Evolutionary conservation across 2,888 invertebrate species (phyloP).

Genomic region (Mesochorus sp.): DNA sequence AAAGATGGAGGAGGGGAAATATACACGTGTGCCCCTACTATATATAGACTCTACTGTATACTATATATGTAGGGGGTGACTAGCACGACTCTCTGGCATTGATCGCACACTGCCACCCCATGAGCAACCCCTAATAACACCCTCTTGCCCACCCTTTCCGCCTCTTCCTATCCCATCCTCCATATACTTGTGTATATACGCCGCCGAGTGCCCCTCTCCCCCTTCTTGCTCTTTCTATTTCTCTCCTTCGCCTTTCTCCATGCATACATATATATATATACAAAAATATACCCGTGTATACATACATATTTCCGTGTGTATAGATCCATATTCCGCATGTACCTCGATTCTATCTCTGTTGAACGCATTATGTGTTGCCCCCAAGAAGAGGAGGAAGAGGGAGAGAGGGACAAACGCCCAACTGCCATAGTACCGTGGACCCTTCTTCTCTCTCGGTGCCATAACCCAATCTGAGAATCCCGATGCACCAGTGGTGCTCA

Average conservation of each 20-base stretch:
- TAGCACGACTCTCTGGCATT: constrained; percentile 81
- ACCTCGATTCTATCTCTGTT: constrained; percentile 6
- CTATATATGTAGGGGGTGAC: constrained; percentile 68
- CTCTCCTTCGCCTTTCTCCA: constrained; percentile 48
- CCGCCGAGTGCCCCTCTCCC: constrained; percentile 56
- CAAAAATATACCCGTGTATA: not conserved
- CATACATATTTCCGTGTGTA: not conserved
- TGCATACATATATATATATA: too few relatives aligned
- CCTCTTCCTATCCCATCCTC: constrained; percentile 53
- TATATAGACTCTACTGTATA: constrained; percentile 63
- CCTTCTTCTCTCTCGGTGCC: constrained; percentile 63
- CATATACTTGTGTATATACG: constrained; percentile 6
- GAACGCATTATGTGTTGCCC: constrained; percentile 11
- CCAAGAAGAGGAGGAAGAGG: constrained; percentile 18
- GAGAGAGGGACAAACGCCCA: not conserved
- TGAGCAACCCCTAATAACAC: constrained; percentile 81
- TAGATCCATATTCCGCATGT: not conserved
- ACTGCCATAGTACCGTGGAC: constrained; percentile 61
- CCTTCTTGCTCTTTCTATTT: constrained; percentile 63
- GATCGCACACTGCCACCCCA: constrained; percentile 80
- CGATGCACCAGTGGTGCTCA: constrained; percentile 67
- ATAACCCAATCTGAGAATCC: constrained; percentile 73
- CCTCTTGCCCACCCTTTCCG: constrained; percentile 69
- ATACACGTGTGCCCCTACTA: constrained; percentile 65
- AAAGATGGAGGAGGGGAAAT: constrained; percentile 27